Base-by-base conservation (phyloP, 2,797 vertebrate genomes). In the Acridotheres tristis region DNA sequence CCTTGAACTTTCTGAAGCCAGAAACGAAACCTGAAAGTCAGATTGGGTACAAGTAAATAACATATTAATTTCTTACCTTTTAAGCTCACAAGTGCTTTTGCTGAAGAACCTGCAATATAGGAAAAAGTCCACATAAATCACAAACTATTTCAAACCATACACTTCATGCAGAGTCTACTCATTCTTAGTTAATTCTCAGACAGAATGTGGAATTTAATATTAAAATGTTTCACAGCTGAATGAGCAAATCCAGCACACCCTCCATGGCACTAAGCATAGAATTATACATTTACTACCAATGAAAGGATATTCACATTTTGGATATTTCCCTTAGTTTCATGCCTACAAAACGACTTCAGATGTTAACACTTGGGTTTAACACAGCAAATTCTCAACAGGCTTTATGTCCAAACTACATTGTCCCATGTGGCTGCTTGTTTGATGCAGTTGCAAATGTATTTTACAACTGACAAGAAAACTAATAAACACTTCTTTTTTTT, bases 11-110 rank as follows among this genome's bases (percentile, higher is more conserved):
- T 71, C 38, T 61, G 38, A 92, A 88, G 63, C 10, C 25, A 79
- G 45, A 88, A 96, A 81, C 21, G 50, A 81, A 2, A 72, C 36
- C 65, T 92, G 72, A 90, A 89, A 81, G 58, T 40, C 88, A 85
- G 30, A 40, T 0, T 51, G 17, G 6, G 16, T 75, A 55, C 43
- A 76, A 85, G 47, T 90, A 93, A 95, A 93, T 47, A 95, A 69
- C 23, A 57, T 68, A 50, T 65, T 34, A 20, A 77, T 89, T 95
- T 97, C 97, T 96, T 98, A 99, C 99, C 99, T 99, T 99, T 99
- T 73, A 99, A 98, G 97, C 99, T 99, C 97, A 99, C 99, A 86
- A 99, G 99, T 73, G 99, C 99, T 98, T 99, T 99, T 95, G 99
- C 99, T 74, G 99, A 99, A 96, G 99, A 99, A 98, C 99, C 99